Conservation (phyloP, 2,888 invertebrate genomes). For the Alitta virens region DNA sequence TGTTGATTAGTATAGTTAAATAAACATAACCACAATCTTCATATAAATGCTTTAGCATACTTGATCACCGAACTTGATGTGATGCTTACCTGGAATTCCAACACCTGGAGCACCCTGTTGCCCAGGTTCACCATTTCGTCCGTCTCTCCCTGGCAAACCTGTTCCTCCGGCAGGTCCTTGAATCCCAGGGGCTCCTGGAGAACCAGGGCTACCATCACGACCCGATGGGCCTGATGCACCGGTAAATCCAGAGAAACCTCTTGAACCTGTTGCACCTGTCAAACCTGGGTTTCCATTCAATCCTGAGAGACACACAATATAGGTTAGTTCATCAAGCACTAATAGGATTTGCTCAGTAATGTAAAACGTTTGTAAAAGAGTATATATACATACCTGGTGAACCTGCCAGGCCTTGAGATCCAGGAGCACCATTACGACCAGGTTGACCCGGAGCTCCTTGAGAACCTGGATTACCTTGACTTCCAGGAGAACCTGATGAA, state of each 20-base stretch:
- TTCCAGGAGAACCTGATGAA: slow-evolving; percentile 13
- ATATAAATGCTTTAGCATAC: background rate
- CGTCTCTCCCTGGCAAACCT: slow-evolving; percentile 6
- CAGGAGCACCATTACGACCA: slow-evolving; percentile 1
- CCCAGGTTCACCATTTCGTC: background rate
- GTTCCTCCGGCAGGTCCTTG: slow-evolving; percentile 19
- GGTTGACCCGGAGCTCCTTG: slow-evolving; percentile 8
- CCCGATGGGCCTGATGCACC: slow-evolving; percentile 25
- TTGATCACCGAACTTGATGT: background rate
- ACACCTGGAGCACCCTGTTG: background rate
- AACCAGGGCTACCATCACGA: slow-evolving; percentile 17
- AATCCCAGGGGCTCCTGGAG: slow-evolving; percentile 11
- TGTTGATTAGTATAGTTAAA: too few species aligned
- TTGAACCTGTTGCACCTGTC: slow-evolving; percentile 18
- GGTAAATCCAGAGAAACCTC: slow-evolving; percentile 17
- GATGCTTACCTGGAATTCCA: background rate
- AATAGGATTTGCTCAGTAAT: too few species aligned
- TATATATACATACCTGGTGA: too few species aligned
- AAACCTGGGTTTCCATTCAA: slow-evolving; percentile 18
- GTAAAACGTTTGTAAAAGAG: background rate
- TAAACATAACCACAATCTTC: too few species aligned
- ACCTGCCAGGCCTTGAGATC: background rate
- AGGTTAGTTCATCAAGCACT: too few species aligned
- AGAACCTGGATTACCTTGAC: slow-evolving; percentile 8
- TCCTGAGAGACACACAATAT: background rate